Conservation (phyloP, 2,113 vertebrate genomes). For the Piliocolobus tephrosceles region DNA sequence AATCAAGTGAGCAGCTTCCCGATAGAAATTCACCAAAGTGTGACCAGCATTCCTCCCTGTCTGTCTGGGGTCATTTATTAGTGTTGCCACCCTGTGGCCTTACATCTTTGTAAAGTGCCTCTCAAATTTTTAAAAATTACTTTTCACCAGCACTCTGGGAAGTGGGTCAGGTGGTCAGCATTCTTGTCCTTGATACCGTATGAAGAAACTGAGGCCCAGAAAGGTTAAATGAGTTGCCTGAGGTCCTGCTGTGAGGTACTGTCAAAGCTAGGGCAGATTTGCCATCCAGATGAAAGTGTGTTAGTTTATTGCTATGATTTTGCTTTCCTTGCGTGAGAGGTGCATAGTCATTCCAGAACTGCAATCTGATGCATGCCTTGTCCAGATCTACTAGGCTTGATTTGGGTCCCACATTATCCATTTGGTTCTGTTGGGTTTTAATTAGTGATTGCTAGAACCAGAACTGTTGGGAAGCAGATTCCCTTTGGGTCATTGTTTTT, state of each 20-base stretch:
- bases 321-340: conserved; percentile 56
- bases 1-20: neutral
- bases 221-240: neutral
- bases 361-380: neutral
- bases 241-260: neutral
- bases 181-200: conserved; percentile 19
- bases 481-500: conserved; percentile 76
- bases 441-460: conserved; percentile 55
- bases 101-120: conserved; percentile 19
- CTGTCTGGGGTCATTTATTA: conserved; percentile 25
- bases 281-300: conserved; percentile 24
- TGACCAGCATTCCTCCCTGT: conserved; percentile 13
- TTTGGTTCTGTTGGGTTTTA: conserved; percentile 68
- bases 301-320: conserved; percentile 60
- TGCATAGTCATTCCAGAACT: neutral
- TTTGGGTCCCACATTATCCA: conserved; percentile 34
- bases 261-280: neutral
- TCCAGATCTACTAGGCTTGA: conserved; percentile 25
- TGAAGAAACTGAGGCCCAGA: conserved; percentile 51
- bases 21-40: conserved; percentile 11
- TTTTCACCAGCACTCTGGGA: conserved; percentile 10
- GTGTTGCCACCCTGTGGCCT: neutral
- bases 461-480: conserved; percentile 55
- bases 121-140: conserved; percentile 15
- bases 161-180: conserved; percentile 17